These are phyloP conservation scores for Hippocampus abdominalis DNA, from an alignment of 2,113 vertebrate species.

Conservation along the genomic window DNA sequence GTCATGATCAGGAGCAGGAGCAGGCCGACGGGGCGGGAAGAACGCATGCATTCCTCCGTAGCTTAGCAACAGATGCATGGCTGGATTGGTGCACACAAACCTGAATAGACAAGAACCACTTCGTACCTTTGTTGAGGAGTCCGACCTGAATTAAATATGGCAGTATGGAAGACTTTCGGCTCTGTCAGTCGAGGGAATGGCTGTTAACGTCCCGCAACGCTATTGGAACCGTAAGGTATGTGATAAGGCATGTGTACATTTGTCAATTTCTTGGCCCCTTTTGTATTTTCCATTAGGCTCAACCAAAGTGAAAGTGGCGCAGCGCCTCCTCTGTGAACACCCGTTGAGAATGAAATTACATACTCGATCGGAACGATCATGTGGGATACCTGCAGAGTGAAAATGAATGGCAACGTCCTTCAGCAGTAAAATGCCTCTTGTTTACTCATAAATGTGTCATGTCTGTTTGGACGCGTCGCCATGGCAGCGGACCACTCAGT, in stretches of 20 bases:
- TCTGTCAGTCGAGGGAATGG: not conserved
- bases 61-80: conserved; percentile 69
- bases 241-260: not conserved
- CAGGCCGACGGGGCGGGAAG: conserved; percentile 26
- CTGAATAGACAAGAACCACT: conserved; percentile 22
- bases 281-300: not conserved
- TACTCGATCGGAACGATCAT: not conserved
- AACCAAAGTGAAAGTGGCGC: not conserved
- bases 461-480: conserved; percentile 49
- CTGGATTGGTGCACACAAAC: conserved; percentile 36
- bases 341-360: not conserved
- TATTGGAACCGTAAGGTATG: not conserved
- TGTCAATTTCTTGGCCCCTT: no score
- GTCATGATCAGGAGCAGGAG: conserved; percentile 7
- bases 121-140: not conserved
- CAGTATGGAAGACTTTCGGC: not conserved
- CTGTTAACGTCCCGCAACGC: not conserved
- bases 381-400: not conserved
- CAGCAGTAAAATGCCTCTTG: conserved; percentile 29
- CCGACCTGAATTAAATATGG: not conserved
- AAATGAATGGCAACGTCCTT: conserved; percentile 2
- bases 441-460: conserved; percentile 37
- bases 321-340: not conserved
- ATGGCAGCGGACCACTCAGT: conserved; percentile 54
- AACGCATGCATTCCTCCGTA: conserved; percentile 45